Conservation (phyloP, 2,888 invertebrate genomes). For the Bimastos eiseni region DNA sequence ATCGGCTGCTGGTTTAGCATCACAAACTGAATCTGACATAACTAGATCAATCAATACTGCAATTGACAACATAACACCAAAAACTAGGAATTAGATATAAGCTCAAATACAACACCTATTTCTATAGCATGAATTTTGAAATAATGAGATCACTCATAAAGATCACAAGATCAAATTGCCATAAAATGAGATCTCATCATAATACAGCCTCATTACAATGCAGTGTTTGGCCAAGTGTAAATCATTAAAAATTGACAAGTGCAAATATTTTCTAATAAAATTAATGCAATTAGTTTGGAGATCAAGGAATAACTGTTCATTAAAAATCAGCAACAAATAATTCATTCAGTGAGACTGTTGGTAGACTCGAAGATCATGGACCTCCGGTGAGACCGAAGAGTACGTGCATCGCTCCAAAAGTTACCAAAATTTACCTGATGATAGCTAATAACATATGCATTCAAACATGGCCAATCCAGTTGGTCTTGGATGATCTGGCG, state of each 20-base stretch:
- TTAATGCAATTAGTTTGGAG: neutral
- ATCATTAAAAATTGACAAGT: too few species aligned
- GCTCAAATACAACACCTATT: neutral
- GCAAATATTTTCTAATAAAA: too few species aligned
- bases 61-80: slow-evolving; percentile 6
- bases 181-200: neutral
- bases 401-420: too few species aligned
- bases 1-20: too few species aligned
- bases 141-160: neutral
- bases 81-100: neutral
- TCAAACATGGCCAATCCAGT: too few species aligned
- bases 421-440: too few species aligned
- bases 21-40: neutral
- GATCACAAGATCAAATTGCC: neutral
- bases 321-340: neutral
- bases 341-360: too few species aligned
- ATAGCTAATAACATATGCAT: too few species aligned
- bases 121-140: neutral
- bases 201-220: neutral
- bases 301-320: neutral
- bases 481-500: too few species aligned
- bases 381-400: too few species aligned
- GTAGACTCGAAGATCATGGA: too few species aligned
- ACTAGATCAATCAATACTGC: neutral
- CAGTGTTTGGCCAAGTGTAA: neutral